Evolutionary conservation across 2,113 vertebrate species (phyloP).

Genomic region (Emydura subglobosa): DNA sequence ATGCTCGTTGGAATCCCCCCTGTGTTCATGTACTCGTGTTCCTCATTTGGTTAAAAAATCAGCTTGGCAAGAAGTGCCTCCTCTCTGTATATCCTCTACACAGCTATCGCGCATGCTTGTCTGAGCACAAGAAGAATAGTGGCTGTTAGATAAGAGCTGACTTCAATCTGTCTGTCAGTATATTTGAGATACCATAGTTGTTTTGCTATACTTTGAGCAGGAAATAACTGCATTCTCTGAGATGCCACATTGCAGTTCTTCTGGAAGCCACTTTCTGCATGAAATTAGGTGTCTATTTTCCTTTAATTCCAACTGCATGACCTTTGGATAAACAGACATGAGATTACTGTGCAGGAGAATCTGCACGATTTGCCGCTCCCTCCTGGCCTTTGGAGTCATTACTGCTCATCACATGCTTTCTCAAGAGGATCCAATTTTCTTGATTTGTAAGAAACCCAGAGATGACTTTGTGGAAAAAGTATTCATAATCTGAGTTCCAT

Average conservation of each 20-base stretch:
- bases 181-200: not conserved
- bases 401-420: not conserved
- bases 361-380: not conserved
- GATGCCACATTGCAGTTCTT: not conserved
- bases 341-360: not conserved
- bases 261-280: fast-evolving
- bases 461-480: not conserved
- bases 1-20: not conserved
- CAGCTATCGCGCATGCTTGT: not conserved
- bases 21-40: not conserved
- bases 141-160: not conserved
- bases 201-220: not conserved
- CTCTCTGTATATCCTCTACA: not conserved
- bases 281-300: not conserved
- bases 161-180: not conserved
- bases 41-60: not conserved
- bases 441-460: not conserved
- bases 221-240: not conserved
- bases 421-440: not conserved
- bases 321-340: not conserved
- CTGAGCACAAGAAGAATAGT: not conserved
- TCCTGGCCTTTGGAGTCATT: not conserved
- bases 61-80: not conserved
- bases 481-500: not conserved
- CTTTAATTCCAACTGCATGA: not conserved